Conservation (phyloP, 2,113 vertebrate genomes). For the Nycticryphes semicollaris region DNA sequence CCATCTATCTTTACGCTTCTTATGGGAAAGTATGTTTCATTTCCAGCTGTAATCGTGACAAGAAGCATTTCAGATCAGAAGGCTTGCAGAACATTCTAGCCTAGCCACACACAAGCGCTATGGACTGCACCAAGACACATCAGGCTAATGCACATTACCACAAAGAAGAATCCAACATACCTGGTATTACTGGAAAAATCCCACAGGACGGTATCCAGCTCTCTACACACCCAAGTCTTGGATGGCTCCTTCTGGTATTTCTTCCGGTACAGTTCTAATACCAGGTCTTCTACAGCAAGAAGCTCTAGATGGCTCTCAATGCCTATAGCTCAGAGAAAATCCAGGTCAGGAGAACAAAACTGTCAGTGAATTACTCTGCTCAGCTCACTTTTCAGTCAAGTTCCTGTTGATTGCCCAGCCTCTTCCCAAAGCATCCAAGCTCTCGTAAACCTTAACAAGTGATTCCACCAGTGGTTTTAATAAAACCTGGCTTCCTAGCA, state of each 20-base stretch:
- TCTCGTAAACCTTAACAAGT: not conserved
- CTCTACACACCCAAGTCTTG: constrained; percentile 66
- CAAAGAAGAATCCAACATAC: constrained; percentile 27
- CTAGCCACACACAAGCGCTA: not conserved
- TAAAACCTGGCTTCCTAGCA: not conserved
- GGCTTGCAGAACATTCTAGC: not conserved
- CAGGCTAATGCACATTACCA: not conserved
- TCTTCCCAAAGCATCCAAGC: not conserved
- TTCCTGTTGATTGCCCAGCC: not conserved
- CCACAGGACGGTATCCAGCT: constrained; percentile 74
- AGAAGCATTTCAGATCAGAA: not conserved
- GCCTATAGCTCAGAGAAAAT: constrained; percentile 55
- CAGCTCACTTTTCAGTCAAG: not conserved
- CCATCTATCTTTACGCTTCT: not conserved
- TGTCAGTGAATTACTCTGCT: not conserved
- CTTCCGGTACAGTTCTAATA: constrained; percentile 67
- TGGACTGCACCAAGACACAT: not conserved
- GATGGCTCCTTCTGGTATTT: constrained; percentile 77
- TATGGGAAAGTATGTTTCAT: not conserved
- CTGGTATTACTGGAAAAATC: constrained; percentile 81
- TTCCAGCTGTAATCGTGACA: not conserved
- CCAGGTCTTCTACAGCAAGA: constrained; percentile 73
- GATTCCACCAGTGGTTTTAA: not conserved
- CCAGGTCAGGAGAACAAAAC: not conserved
- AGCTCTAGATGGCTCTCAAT: constrained; percentile 56